Evolutionary conservation across 2,797 vertebrate species (phyloP).

Genomic region (Ctenosaura bakeri): DNA sequence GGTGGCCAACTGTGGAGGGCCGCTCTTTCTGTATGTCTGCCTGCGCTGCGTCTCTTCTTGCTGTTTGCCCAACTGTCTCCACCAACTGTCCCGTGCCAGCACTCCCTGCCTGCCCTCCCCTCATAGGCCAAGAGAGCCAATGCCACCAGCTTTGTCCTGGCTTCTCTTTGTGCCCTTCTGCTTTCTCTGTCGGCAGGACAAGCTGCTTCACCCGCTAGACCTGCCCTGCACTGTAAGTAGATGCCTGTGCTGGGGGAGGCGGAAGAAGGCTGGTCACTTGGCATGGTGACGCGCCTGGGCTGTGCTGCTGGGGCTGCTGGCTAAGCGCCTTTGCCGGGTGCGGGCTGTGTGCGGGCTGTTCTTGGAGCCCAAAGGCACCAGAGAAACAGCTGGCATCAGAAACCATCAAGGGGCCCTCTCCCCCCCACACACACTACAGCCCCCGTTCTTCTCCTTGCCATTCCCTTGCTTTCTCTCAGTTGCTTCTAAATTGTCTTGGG

Average conservation of each 20-base stretch:
- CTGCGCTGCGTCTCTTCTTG: background rate
- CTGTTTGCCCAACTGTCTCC: background rate
- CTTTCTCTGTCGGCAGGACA: constrained; percentile 88
- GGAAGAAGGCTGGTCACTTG: background rate
- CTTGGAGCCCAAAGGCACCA: background rate
- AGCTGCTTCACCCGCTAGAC: constrained; percentile 92
- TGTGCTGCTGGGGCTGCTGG: background rate
- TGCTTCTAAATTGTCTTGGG: constrained; percentile 36
- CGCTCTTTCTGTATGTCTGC: background rate
- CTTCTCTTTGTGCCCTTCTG: constrained; percentile 84
- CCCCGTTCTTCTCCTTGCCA: constrained; percentile 47
- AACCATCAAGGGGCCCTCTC: rapidly evolving
- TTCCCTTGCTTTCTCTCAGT: constrained; percentile 43
- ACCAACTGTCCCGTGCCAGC: constrained; percentile 57
- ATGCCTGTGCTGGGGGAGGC: background rate
- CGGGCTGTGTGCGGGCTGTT: background rate
- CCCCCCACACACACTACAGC: background rate
- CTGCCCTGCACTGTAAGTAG: constrained; percentile 96
- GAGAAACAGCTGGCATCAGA: too few species aligned
- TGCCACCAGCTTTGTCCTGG: constrained; percentile 80
- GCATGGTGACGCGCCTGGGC: background rate
- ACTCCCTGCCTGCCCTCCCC: constrained; percentile 37
- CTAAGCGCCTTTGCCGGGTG: background rate
- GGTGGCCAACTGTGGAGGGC: background rate
- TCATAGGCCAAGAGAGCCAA: constrained; percentile 3